These are phyloP conservation scores for Daboia siamensis DNA, from an alignment of 2,113 vertebrate genomes.

Conservation along the genomic window DNA sequence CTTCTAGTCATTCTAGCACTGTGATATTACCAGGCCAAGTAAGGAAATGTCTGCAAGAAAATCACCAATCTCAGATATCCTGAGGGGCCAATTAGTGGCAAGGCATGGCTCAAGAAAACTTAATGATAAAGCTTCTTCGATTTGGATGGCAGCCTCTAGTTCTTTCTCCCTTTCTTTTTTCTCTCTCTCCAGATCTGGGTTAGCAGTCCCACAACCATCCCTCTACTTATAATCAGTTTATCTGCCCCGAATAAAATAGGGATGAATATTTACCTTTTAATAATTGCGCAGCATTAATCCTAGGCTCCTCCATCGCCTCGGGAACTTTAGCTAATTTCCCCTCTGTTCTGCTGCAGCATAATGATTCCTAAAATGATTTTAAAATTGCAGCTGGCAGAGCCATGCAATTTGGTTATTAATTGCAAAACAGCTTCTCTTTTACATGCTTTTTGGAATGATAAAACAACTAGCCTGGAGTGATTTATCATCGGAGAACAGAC, in stretches of 20 bases:
- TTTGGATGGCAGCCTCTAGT: neutral
- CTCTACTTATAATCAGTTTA: neutral
- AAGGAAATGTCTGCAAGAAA: neutral
- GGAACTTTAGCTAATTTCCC: constrained; percentile 24
- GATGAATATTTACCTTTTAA: constrained; percentile 30
- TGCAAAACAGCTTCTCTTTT: neutral
- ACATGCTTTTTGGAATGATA: constrained; percentile 15
- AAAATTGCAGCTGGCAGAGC: neutral
- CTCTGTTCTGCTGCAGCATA: constrained; percentile 1
- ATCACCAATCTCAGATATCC: neutral
- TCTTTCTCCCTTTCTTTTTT: accelerated
- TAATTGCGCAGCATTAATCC: constrained; percentile 31
- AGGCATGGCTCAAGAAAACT: neutral
- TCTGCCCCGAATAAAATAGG: constrained; percentile 3
- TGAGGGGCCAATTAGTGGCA: neutral
- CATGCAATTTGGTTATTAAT: constrained; percentile 28
- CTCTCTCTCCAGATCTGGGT: too few species aligned
- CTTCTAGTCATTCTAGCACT: neutral
- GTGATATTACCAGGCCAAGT: neutral
- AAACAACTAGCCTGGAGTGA: constrained; percentile 22
- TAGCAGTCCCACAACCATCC: neutral
- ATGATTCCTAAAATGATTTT: constrained; percentile 31
- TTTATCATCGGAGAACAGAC: neutral
- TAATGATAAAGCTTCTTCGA: neutral
- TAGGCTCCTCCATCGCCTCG: neutral